phyloP scores from a whole-genome alignment of 2,113 vertebrate species.

The Peucedramus taeniatus region DNA sequence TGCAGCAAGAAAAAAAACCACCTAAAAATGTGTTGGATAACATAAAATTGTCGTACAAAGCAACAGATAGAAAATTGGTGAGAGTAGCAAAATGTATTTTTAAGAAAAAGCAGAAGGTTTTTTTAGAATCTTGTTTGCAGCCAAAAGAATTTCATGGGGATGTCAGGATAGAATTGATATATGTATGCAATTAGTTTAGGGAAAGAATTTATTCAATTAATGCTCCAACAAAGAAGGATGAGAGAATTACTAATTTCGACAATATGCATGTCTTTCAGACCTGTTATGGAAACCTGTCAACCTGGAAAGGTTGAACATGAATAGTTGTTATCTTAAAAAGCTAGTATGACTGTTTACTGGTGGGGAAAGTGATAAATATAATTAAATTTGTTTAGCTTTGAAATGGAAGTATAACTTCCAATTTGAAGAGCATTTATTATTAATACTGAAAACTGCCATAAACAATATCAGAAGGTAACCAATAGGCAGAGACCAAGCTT shows the following conservation, averaged over 20 bases:
- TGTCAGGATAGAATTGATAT: not conserved
- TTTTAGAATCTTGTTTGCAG: not conserved
- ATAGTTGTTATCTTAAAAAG: not conserved
- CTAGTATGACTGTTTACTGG: not conserved
- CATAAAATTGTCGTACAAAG: not conserved
- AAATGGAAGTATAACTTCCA: not conserved
- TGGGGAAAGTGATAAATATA: not conserved
- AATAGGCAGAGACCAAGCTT: not conserved
- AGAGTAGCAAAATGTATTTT: not conserved
- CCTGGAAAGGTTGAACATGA: not conserved
- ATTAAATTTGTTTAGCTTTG: not conserved
- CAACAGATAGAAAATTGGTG: not conserved
- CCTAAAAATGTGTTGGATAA: not conserved
- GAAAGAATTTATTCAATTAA: not conserved
- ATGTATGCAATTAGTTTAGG: not conserved
- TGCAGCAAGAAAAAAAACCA: not conserved
- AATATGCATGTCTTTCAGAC: not conserved
- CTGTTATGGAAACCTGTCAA: not conserved
- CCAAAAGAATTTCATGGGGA: not conserved
- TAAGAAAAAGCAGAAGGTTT: not conserved
- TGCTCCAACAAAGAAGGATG: not conserved
- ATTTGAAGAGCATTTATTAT: not conserved
- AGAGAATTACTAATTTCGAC: not conserved
- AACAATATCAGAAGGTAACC: not conserved
- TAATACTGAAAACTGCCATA: not conserved